Conservation (phyloP, 2,797 vertebrate species). For the Synaphobranchus kaupii region DNA sequence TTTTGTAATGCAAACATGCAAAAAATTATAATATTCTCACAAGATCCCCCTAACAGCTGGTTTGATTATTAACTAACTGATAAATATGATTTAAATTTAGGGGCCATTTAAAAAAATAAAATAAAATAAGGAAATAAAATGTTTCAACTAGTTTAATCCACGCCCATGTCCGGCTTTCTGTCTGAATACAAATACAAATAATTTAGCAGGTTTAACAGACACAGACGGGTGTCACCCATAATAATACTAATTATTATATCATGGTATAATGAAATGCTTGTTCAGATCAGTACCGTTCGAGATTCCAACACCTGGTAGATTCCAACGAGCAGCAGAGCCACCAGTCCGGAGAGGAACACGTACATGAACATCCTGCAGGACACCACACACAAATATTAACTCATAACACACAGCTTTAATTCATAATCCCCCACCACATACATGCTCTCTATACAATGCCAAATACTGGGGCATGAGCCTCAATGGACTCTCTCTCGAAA, state of each 20-base stretch:
- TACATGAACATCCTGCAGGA: constrained; percentile 74
- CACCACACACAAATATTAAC: neutral
- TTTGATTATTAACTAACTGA: too few relatives aligned
- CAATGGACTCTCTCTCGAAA: neutral
- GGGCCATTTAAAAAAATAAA: too few relatives aligned
- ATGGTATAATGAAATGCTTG: neutral
- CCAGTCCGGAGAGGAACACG: constrained; percentile 71
- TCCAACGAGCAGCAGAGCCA: constrained; percentile 65
- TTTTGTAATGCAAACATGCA: too few relatives aligned
- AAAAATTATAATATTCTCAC: too few relatives aligned
- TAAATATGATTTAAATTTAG: too few relatives aligned
- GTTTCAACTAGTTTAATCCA: too few relatives aligned
- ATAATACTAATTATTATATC: neutral
- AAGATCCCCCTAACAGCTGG: too few relatives aligned
- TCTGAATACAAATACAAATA: too few relatives aligned
- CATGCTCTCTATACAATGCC: neutral
- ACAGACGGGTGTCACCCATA: too few relatives aligned
- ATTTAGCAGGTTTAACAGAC: too few relatives aligned
- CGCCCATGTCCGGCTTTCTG: too few relatives aligned
- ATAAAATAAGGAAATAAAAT: too few relatives aligned
- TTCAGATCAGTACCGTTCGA: constrained; percentile 63
- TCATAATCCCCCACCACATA: neutral
- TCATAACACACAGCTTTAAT: neutral
- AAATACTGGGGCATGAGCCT: neutral
- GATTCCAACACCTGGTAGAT: constrained; percentile 75